A percentile compares a stretch with the other conserved stretches of the same genome.
These are phyloP conservation scores for Drosophila erecta DNA, from an alignment of 1,140 invertebrate genomes.

Conservation along the genomic window DNA sequence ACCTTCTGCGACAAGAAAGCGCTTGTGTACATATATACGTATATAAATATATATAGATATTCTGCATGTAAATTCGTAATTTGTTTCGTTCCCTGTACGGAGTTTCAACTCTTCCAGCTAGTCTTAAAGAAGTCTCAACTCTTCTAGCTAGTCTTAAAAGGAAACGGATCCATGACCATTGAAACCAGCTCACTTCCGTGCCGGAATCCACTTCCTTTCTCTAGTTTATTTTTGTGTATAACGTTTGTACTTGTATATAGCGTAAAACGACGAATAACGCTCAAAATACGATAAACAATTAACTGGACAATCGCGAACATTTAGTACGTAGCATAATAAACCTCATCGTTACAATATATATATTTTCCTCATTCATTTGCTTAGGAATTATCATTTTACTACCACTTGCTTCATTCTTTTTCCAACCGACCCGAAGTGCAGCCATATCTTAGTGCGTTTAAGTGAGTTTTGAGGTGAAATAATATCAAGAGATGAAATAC, in stretches of 20 bases:
- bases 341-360: background rate
- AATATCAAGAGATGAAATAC: slow-evolving; percentile 45
- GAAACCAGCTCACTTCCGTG: slow-evolving; percentile 34
- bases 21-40: slow-evolving; percentile 34
- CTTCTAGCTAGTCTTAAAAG: slow-evolving; percentile 45
- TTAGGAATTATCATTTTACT: slow-evolving; percentile 3
- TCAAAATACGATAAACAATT: slow-evolving; percentile 55
- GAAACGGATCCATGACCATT: slow-evolving; percentile 34
- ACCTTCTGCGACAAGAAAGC: slow-evolving; percentile 5
- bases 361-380: background rate
- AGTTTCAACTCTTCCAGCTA: slow-evolving; percentile 52
- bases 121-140: slow-evolving; percentile 43
- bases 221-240: slow-evolving; percentile 16
- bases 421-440: background rate
- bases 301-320: slow-evolving; percentile 47
- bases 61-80: slow-evolving; percentile 66
- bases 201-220: background rate
- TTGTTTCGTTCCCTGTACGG: slow-evolving; percentile 41
- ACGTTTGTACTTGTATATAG: slow-evolving; percentile 19
- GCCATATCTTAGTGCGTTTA: background rate
- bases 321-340: slow-evolving; percentile 44
- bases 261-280: slow-evolving; percentile 28
- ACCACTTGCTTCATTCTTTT: slow-evolving; percentile 11
- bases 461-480: slow-evolving; percentile 2
- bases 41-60: slow-evolving; percentile 54